phyloP scores from a whole-genome alignment of 1,140 invertebrate genomes.

The Steinernema khuongi region DNA sequence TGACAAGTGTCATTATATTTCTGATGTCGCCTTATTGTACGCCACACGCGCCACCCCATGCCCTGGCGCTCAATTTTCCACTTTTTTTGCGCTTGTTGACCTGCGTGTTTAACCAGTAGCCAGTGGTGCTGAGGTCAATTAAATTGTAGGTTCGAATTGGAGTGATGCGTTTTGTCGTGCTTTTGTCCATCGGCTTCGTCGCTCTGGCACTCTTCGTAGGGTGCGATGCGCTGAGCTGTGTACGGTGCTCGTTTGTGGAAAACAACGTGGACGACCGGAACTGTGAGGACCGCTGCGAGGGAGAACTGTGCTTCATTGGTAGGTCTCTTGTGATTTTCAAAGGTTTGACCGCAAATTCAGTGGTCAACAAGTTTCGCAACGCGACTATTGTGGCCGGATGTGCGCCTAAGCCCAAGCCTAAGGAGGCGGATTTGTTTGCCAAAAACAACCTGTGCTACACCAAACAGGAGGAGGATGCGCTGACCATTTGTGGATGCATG shows the following conservation, averaged over 20 bases:
- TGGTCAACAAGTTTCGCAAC: neutral
- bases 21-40: slow-evolving; percentile 9
- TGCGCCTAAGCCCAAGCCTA: neutral
- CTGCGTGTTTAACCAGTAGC: neutral
- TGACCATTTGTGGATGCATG: neutral
- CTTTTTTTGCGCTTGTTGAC: slow-evolving; percentile 12
- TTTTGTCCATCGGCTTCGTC: neutral
- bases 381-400: neutral
- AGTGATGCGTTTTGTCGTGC: neutral
- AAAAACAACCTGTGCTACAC: neutral
- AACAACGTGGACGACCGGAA: neutral
- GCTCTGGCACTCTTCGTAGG: neutral
- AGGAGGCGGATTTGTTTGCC: neutral
- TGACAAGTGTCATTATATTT: slow-evolving; percentile 13
- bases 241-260: neutral
- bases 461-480: neutral
- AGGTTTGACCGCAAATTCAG: neutral
- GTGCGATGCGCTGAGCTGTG: neutral
- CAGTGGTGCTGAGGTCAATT: neutral
- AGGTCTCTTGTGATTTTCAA: neutral
- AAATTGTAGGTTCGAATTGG: neutral
- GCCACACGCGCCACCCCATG: neutral
- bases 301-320: slow-evolving; percentile 1
- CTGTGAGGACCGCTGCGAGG: neutral
- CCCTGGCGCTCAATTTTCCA: neutral